Percentiles rank a stretch among this genome's conserved stretches.
phyloP scores from a whole-genome alignment of 2,113 vertebrate genomes.

The Irena cyanogastra region DNA sequence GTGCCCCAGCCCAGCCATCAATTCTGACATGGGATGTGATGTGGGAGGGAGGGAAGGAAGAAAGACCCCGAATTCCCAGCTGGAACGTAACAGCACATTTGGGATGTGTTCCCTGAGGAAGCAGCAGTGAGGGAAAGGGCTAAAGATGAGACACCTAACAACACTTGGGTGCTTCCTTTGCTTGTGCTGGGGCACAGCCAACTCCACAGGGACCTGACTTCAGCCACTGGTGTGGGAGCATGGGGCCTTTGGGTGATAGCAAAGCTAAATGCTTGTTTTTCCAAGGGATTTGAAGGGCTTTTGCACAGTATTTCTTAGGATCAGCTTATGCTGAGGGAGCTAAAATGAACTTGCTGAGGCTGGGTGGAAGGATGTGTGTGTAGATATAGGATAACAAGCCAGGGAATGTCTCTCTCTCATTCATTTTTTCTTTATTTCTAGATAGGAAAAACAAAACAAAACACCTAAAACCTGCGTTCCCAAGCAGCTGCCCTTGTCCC shows the following conservation, averaged over 20 bases:
- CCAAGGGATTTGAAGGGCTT: background rate
- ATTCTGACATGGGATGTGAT: background rate
- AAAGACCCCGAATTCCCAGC: background rate
- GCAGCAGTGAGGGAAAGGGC: background rate
- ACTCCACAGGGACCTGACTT: background rate
- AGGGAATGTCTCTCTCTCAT: background rate
- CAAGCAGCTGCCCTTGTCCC: slow-evolving; percentile 42
- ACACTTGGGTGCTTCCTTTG: background rate
- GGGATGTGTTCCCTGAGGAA: background rate
- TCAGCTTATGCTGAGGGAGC: background rate
- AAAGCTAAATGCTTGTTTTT: background rate
- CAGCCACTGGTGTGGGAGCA: background rate
- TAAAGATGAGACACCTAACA: background rate
- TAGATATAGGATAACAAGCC: slow-evolving; percentile 44
- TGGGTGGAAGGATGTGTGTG: slow-evolving; percentile 25
- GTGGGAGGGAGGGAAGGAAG: background rate
- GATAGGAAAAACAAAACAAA: background rate
- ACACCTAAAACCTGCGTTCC: slow-evolving; percentile 48
- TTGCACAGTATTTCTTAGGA: slow-evolving; percentile 10
- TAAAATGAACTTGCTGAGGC: slow-evolving; percentile 24
- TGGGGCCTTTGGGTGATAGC: background rate
- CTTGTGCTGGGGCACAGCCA: background rate
- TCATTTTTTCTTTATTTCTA: background rate
- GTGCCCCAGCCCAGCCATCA: background rate
- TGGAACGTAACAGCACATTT: background rate